Evolutionary conservation across 2,113 vertebrate species (phyloP).

Genomic region (Deroptyus accipitrinus): DNA sequence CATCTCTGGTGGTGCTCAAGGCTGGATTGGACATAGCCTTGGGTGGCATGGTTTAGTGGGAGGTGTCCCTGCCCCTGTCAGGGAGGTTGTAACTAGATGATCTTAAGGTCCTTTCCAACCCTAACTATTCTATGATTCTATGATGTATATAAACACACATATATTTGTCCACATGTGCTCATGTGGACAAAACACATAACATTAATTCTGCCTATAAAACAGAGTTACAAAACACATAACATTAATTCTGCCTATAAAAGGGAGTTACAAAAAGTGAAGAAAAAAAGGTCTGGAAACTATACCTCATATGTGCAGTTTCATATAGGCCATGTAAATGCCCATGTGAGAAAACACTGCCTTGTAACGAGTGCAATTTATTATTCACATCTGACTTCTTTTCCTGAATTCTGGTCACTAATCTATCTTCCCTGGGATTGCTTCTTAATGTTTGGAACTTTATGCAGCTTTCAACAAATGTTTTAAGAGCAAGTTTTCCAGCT

Average conservation of each 20-base stretch:
- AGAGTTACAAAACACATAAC: neutral
- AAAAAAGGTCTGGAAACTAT: neutral
- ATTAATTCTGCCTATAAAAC: neutral
- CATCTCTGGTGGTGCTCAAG: too few relatives aligned
- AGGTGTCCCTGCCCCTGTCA: too few relatives aligned
- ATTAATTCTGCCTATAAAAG: neutral
- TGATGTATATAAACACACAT: too few relatives aligned
- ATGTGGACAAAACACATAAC: neutral
- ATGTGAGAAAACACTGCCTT: neutral
- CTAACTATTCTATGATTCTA: too few relatives aligned
- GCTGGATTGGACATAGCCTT: too few relatives aligned
- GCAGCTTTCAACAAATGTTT: constrained; percentile 12
- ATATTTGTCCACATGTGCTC: neutral
- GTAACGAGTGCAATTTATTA: constrained; percentile 3
- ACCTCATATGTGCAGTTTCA: neutral
- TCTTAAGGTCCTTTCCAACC: too few relatives aligned
- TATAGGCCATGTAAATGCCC: neutral
- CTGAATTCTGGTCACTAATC: constrained; percentile 29
- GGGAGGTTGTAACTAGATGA: too few relatives aligned
- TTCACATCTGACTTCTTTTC: constrained; percentile 23
- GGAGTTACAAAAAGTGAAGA: neutral
- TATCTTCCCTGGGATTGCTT: neutral
- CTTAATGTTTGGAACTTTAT: neutral
- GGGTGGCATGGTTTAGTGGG: too few relatives aligned
- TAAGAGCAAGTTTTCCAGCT: constrained; percentile 26